phyloP scores from a whole-genome alignment of 2,888 invertebrate genomes.

The Rosalia funebris region DNA sequence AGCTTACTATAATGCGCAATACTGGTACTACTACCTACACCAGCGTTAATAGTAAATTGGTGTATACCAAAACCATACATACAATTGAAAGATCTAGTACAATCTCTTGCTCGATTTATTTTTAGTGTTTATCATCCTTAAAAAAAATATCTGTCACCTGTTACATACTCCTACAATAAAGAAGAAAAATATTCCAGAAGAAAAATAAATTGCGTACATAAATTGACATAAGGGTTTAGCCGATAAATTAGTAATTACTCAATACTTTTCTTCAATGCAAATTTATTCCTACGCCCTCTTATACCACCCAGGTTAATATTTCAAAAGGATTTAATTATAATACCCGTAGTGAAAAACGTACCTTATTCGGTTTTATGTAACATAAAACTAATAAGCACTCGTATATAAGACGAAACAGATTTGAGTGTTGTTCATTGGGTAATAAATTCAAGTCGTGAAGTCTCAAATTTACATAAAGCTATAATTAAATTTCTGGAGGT shows the following conservation, averaged over 20 bases:
- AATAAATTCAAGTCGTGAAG: neutral
- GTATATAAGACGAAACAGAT: conserved; percentile 6
- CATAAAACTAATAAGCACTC: conserved; percentile 12
- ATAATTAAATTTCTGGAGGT: conserved; percentile 2
- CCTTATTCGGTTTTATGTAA: conserved; percentile 9
- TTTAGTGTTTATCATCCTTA: no score
- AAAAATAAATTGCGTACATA: no score
- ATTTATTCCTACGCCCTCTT: conserved; percentile 27
- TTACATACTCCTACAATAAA: no score
- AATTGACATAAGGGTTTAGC: conserved; percentile 20
- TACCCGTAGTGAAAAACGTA: neutral
- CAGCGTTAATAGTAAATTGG: no score
- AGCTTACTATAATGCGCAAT: no score
- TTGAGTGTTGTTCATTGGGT: conserved; percentile 3
- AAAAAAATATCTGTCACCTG: no score
- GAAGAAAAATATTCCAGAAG: no score
- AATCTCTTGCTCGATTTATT: no score
- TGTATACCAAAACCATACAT: no score
- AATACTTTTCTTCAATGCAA: conserved; percentile 12
- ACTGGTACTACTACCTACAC: no score
- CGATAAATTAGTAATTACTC: conserved; percentile 29
- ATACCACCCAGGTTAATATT: conserved; percentile 17
- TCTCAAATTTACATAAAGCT: conserved; percentile 6
- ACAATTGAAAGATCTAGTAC: no score
- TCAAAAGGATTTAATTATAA: conserved; percentile 1